Conservation (phyloP, 2,888 invertebrate species). For the Thymelicus lineola region DNA sequence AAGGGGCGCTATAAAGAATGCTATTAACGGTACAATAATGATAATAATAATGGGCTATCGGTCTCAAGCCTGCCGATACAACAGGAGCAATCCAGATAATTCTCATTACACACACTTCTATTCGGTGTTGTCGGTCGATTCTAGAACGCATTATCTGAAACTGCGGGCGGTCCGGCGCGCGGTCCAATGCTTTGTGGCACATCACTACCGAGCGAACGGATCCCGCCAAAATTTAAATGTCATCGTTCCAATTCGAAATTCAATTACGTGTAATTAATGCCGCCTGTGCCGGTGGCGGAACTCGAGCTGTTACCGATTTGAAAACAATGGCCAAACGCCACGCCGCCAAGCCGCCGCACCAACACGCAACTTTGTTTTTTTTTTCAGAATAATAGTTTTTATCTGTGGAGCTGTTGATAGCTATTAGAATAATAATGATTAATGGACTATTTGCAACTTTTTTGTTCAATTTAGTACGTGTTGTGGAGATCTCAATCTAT, state of each 20-base stretch:
- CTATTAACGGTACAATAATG: slow-evolving; percentile 76
- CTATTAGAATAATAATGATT: slow-evolving; percentile 52
- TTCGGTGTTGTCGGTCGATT: slow-evolving; percentile 75
- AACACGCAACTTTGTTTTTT: slow-evolving; percentile 67
- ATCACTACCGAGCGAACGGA: slow-evolving; percentile 69
- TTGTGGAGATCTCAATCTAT: slow-evolving; percentile 46
- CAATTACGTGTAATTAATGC: slow-evolving; percentile 87
- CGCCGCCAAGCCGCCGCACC: slow-evolving; percentile 67
- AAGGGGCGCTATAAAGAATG: slow-evolving; percentile 74
- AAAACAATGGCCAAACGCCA: slow-evolving; percentile 72
- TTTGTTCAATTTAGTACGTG: slow-evolving; percentile 33
- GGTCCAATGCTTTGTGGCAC: slow-evolving; percentile 76
- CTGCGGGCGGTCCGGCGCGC: slow-evolving; percentile 76
- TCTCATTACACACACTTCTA: slow-evolving; percentile 84
- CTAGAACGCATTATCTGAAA: slow-evolving; percentile 76
- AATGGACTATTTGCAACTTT: slow-evolving; percentile 44
- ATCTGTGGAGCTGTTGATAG: slow-evolving; percentile 59
- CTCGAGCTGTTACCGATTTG: slow-evolving; percentile 74
- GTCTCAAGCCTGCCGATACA: slow-evolving; percentile 72
- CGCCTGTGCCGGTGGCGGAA: slow-evolving; percentile 76
- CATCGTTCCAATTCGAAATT: slow-evolving; percentile 88
- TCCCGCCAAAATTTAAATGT: slow-evolving; percentile 86
- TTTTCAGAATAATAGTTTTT: slow-evolving; percentile 45
- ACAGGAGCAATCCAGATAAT: slow-evolving; percentile 83
- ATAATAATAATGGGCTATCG: slow-evolving; percentile 42